These are phyloP conservation scores for Frankliniella fusca DNA, from an alignment of 2,888 invertebrate genomes.

Conservation along the genomic window DNA sequence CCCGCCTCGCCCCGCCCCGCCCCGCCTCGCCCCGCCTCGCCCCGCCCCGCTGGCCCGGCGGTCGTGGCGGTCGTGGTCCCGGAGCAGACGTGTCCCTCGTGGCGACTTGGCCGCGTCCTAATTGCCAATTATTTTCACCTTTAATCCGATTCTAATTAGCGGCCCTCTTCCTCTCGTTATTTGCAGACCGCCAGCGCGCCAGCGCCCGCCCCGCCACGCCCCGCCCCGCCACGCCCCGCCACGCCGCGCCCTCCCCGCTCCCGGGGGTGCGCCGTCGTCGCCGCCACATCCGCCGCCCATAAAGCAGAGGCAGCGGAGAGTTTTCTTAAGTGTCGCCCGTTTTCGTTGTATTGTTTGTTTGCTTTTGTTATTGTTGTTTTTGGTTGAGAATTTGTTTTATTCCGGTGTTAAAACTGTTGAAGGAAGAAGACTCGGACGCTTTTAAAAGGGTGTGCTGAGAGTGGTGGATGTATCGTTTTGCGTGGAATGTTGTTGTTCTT, in stretches of 20 bases:
- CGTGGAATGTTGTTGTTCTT: not conserved
- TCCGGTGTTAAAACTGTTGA: too few relatives aligned
- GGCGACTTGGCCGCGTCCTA: not conserved
- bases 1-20: not conserved
- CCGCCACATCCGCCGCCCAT: not conserved
- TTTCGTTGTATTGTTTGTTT: not conserved
- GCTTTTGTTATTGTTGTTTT: slow-evolving; percentile 1
- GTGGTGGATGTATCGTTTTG: too few relatives aligned
- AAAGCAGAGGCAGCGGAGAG: not conserved
- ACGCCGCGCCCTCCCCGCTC: not conserved
- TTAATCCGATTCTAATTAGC: slow-evolving; percentile 21
- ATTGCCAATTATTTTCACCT: slow-evolving; percentile 20
- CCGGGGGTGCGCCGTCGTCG: not conserved
- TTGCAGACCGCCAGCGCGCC: not conserved
- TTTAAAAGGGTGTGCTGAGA: too few relatives aligned
- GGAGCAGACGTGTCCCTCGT: too few relatives aligned
- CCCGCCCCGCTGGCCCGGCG: not conserved
- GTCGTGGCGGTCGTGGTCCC: not conserved
- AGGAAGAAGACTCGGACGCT: too few relatives aligned
- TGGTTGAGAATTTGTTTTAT: not conserved
- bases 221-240: not conserved
- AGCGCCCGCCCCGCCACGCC: not conserved
- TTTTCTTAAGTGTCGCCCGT: not conserved
- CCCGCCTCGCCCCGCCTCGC: not conserved
- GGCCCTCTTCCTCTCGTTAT: not conserved